Evolutionary conservation across 1,140 invertebrate species (phyloP), one percentile per base, ranked within the genome.

Genomic region (Drosophila subpulchrella): DNA sequence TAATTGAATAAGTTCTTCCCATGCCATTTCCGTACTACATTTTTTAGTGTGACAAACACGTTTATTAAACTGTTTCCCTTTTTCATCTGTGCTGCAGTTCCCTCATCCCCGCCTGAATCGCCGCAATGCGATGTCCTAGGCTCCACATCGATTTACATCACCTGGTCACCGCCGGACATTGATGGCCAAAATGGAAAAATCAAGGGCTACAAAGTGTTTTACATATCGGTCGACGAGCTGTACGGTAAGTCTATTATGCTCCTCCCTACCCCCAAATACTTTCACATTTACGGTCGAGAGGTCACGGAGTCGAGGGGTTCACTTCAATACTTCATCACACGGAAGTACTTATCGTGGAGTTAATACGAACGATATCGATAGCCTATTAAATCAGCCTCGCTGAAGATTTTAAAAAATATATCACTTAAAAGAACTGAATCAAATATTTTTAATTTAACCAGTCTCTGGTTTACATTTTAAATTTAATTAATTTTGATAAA

Each of bases 141-240:
- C 76, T 97, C 97, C 13, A 95, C 97, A 92, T 97, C 95, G 65
- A 94, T 98, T 54, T 95, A 96, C 85, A 95, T 98, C 53, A 95
- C 96, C 17, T 98, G 97, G 97, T 96, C 97, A 62, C 95, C 96
- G 11, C 97, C 97, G 6, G 95, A 95, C 7, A 92, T 95, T 34
- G 95, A 96, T 54, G 96, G 96, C 7, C 94, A 97, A 58, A 97
- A 98, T 92, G 97, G 97, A 7, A 94, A 97, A 46, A 94, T 98
- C 50, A 96, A 97, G 89, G 97, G 97, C 7, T 98, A 98, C 93
- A 96, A 97, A 92, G 95, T 98, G 44, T 95, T 96, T 68, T 97
- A 95, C 91, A 95, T 95, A 70, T 95, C 95, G 36, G 93, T 95
- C 53, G 95, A 95, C 59, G 95, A 96, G 91, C 95, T 95, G 93